These are phyloP conservation scores for Cataglyphis hispanica DNA, from an alignment of 1,140 invertebrate genomes.

Conservation along the genomic window DNA sequence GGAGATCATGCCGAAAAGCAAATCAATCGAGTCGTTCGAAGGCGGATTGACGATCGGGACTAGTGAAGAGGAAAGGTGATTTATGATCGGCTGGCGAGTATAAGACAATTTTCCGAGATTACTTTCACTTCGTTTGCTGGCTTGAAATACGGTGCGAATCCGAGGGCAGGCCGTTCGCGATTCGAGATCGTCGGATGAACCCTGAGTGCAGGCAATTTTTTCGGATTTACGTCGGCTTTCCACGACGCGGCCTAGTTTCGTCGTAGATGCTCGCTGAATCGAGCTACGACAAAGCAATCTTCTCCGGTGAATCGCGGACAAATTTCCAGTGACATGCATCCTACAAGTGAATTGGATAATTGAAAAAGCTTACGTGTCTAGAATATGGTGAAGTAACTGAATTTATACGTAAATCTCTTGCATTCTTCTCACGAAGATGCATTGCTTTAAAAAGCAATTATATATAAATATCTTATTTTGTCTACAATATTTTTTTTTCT, in stretches of 20 bases:
- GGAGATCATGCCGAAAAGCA: not conserved
- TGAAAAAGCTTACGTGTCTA: constrained; percentile 16
- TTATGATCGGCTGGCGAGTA: constrained; percentile 25
- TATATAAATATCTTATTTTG: not conserved
- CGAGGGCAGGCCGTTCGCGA: constrained; percentile 5
- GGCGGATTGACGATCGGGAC: not conserved
- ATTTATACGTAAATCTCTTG: constrained; percentile 17
- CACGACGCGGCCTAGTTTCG: constrained; percentile 43
- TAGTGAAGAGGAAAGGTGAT: constrained; percentile 18
- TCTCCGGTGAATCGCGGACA: constrained; percentile 6
- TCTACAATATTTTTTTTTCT: not conserved
- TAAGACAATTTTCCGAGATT: constrained; percentile 58
- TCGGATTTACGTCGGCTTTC: constrained; percentile 42
- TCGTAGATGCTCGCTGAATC: not conserved
- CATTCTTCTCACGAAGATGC: not conserved
- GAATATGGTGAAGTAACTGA: not conserved
- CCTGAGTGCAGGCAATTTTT: constrained; percentile 49
- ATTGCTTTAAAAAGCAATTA: not conserved
- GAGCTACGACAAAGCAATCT: constrained; percentile 41
- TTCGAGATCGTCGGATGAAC: not conserved
- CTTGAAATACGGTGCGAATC: constrained; percentile 35
- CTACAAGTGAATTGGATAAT: constrained; percentile 31
- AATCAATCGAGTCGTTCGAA: constrained; percentile 35
- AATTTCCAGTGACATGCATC: constrained; percentile 3
- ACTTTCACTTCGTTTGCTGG: constrained; percentile 42